Percentiles rank a stretch among this genome's conserved stretches.
These are phyloP conservation scores for Philereme transversata DNA, from an alignment of 2,888 invertebrate genomes.

Conservation along the genomic window DNA sequence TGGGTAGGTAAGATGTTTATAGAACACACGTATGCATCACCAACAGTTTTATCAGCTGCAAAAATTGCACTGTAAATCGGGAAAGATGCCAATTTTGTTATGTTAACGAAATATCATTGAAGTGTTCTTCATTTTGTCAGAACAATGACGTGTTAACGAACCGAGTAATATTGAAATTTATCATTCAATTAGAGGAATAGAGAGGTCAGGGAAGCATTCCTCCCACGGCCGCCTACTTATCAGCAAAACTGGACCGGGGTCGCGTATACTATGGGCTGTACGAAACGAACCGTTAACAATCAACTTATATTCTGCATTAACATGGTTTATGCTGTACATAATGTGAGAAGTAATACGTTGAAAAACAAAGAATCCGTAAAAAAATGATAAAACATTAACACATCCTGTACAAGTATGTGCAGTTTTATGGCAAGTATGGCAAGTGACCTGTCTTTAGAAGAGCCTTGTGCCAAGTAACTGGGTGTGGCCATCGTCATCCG, in stretches of 20 bases:
- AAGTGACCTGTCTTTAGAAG: too few relatives aligned
- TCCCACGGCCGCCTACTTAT: conserved; percentile 64
- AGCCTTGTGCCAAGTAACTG: too few relatives aligned
- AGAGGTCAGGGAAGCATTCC: conserved; percentile 68
- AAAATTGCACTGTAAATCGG: conserved; percentile 26
- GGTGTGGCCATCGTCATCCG: too few relatives aligned
- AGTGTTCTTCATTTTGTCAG: conserved; percentile 22
- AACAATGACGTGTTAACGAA: conserved; percentile 24
- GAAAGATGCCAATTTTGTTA: conserved; percentile 23
- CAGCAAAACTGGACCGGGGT: conserved; percentile 59
- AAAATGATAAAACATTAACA: too few relatives aligned
- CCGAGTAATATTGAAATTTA: conserved; percentile 45
- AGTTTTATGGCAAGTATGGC: too few relatives aligned
- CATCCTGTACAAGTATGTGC: too few relatives aligned
- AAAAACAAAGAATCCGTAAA: too few relatives aligned
- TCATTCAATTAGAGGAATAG: conserved; percentile 68
- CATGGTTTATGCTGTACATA: conserved; percentile 7
- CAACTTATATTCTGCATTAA: conserved; percentile 26
- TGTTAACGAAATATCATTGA: conserved; percentile 11
- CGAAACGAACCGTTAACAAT: conserved; percentile 25
- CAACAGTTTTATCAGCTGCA: conserved; percentile 13
- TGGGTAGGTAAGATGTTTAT: background rate
- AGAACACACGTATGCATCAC: conserved; percentile 3
- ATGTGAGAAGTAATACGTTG: too few relatives aligned
- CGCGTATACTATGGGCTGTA: conserved; percentile 37